Percentiles rank a stretch among this genome's conserved stretches.
These are phyloP conservation scores for Pseudeuparius sepicola DNA, from an alignment of 2,888 invertebrate genomes.

Conservation along the genomic window DNA sequence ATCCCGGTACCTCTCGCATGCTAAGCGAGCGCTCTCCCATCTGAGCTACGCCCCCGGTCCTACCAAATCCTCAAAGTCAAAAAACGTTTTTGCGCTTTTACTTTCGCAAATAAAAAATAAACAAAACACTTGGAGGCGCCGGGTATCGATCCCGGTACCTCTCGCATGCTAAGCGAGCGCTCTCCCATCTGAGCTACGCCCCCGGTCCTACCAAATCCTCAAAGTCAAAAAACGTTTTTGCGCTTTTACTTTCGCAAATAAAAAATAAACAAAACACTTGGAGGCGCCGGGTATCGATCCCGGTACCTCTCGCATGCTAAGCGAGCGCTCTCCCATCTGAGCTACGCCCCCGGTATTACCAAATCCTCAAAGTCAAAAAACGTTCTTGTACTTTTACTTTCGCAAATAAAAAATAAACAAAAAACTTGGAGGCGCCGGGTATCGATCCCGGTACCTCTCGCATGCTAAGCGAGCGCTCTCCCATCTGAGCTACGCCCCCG, in stretches of 20 bases:
- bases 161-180: conserved; percentile 49
- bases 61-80: no score
- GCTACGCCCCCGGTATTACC: conserved; percentile 42
- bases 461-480: conserved; percentile 49
- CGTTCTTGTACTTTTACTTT: no score
- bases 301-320: conserved; percentile 49
- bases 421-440: conserved; percentile 34
- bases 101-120: no score
- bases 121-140: conserved; percentile 38
- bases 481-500: conserved; percentile 45
- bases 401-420: no score
- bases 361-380: no score
- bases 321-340: conserved; percentile 49
- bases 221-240: no score
- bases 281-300: conserved; percentile 43
- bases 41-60: conserved; percentile 44
- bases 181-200: conserved; percentile 47
- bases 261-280: no score
- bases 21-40: conserved; percentile 49
- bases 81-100: no score
- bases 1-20: conserved; percentile 49
- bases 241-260: no score
- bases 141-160: conserved; percentile 47
- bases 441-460: conserved; percentile 49
- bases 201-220: no score